Base-by-base conservation (phyloP, 2,888 invertebrate species). In the Horisme vitalbata region DNA sequence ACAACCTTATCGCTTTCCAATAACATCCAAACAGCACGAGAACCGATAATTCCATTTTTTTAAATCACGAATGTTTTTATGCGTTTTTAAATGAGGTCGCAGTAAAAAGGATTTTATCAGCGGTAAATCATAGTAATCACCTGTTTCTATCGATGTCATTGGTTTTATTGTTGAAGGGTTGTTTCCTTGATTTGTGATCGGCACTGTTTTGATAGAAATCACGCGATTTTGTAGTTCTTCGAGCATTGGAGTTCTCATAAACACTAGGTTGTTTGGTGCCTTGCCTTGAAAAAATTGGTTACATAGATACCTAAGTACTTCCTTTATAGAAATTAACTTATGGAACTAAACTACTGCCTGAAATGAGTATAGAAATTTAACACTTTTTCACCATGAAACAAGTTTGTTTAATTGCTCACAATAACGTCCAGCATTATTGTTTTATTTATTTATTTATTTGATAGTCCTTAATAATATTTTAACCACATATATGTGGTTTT, bases 1-100 rank as follows among this genome's bases (percentile, higher is more conserved):
- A 72, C 71, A 71, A 50, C 61, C 64, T 68, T 71, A 81, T 83
- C 69, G 79, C 69, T 82, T 82, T 71, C 71, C 82, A 82, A 88
- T 88, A 87, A 87, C 81, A 79, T 67, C 66, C 65, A 60, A 61
- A 53, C 62, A 62, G 67, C 86, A 86, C 86, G 85, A 68, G 75
- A 81, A 69, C 73, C 65, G 62, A 53, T 62, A 62, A 68, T 67
- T 58, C 46, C 59, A 57, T 55, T 68, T 61, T 61, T 61, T 61
- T 57, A 53, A 59, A 58, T 44, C 57, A 59, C 54, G 56, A 57
- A 34, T 57, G 47, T 58, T 65, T 43, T 70, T 65, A 68, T 61
- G 61, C 51, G 51, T 57, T 61, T 64, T 68, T 65, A 64, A 69
- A 56, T 46, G 59, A 56, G 53, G 39, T 21, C 44, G 35, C 39